These are phyloP conservation scores for Haliclona indistincta DNA, from an alignment of 37 sponge, comb jelly and placozoan species.

Conservation along the genomic window DNA sequence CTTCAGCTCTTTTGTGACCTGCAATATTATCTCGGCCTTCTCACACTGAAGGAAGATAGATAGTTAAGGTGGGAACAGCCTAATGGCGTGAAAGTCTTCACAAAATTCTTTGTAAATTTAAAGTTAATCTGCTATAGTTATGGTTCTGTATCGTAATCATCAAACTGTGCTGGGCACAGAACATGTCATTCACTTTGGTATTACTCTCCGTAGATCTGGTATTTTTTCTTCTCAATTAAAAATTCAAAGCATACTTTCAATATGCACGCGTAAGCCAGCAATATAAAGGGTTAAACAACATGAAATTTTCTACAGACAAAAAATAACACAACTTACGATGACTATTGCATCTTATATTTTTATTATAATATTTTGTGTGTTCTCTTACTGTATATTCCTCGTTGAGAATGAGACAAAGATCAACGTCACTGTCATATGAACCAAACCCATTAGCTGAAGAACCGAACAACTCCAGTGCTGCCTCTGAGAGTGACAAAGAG, in stretches of 20 bases:
- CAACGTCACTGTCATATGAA: slow-evolving; percentile 70
- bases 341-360: too few species aligned
- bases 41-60: neutral
- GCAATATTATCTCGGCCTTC: neutral
- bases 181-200: too few species aligned
- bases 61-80: neutral
- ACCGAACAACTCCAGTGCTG: slow-evolving; percentile 75
- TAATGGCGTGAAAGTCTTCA: neutral
- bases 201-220: too few species aligned
- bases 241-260: too few species aligned
- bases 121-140: neutral
- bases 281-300: too few species aligned
- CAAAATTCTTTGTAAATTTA: neutral
- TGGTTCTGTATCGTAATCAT: neutral
- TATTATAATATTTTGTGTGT: too few species aligned
- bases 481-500: slow-evolving; percentile 21
- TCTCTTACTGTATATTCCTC: slow-evolving; percentile 2
- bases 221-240: too few species aligned
- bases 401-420: slow-evolving; percentile 66
- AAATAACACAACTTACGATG: too few species aligned
- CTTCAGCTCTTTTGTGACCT: neutral
- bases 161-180: too few species aligned
- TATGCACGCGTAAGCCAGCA: too few species aligned
- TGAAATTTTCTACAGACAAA: too few species aligned
- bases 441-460: slow-evolving; percentile 95